These are phyloP conservation scores for Catharus bicknelli DNA, from an alignment of 2,113 vertebrate genomes.

Conservation along the genomic window DNA sequence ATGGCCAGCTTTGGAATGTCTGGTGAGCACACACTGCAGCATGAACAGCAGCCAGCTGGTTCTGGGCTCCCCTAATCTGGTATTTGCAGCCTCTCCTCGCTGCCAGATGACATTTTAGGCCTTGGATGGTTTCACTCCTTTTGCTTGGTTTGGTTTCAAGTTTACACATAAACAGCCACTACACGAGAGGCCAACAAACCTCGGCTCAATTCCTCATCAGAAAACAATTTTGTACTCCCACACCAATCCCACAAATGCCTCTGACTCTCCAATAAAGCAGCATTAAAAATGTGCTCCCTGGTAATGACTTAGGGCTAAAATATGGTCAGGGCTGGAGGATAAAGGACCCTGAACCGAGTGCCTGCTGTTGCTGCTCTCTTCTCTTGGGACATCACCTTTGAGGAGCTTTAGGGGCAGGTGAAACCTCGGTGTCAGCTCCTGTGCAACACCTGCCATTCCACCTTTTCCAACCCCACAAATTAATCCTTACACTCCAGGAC, in stretches of 20 bases:
- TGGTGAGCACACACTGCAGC: background rate
- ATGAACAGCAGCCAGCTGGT: slow-evolving; percentile 9
- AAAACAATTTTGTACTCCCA: slow-evolving; percentile 56
- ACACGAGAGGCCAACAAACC: slow-evolving; percentile 8
- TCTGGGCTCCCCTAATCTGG: slow-evolving; percentile 29
- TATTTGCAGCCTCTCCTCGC: background rate
- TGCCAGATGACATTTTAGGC: slow-evolving; percentile 30
- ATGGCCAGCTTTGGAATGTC: background rate
- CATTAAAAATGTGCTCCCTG: background rate
- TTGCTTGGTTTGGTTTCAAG: slow-evolving; percentile 43
- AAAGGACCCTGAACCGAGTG: background rate
- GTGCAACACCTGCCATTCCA: slow-evolving; percentile 9
- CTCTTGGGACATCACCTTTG: background rate
- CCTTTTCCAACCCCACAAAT: slow-evolving; percentile 25
- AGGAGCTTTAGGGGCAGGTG: background rate
- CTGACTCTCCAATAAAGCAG: slow-evolving; percentile 42
- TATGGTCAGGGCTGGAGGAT: rapidly evolving
- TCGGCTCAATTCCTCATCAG: slow-evolving; percentile 43
- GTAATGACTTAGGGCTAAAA: background rate
- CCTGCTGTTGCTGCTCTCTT: background rate
- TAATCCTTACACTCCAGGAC: slow-evolving; percentile 10
- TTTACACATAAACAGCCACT: slow-evolving; percentile 46
- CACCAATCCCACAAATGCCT: slow-evolving; percentile 48
- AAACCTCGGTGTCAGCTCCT: slow-evolving; percentile 1
- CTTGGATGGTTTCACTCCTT: background rate